These are phyloP conservation scores for Urophycis tenuis DNA, from an alignment of 2,797 vertebrate species.

Conservation along the genomic window DNA sequence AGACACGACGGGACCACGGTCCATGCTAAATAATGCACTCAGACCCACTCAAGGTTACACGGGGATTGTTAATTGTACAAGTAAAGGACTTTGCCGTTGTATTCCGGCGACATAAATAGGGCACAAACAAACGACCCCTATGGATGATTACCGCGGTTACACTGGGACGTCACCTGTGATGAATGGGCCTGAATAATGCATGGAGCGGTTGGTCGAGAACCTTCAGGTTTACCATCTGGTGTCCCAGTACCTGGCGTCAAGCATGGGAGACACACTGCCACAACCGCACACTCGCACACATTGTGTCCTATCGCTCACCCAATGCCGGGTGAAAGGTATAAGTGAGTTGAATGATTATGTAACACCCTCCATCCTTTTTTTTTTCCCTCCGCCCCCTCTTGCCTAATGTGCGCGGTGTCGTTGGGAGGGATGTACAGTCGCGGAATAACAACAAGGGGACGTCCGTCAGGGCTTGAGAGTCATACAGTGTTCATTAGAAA, in stretches of 20 bases:
- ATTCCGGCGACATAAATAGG: slow-evolving; percentile 54
- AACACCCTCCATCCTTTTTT: background rate
- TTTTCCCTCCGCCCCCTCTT: too few species aligned
- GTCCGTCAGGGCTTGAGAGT: background rate
- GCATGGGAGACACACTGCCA: background rate
- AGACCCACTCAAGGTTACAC: slow-evolving; percentile 46
- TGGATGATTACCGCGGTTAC: slow-evolving; percentile 50
- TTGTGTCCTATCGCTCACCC: background rate
- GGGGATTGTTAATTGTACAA: slow-evolving; percentile 50
- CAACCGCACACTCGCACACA: background rate
- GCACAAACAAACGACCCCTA: slow-evolving; percentile 50
- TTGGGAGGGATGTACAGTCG: background rate
- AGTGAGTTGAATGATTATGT: background rate
- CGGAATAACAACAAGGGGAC: background rate
- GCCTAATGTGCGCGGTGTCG: background rate
- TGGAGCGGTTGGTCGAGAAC: slow-evolving; percentile 52
- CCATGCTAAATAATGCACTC: slow-evolving; percentile 40
- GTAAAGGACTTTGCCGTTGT: slow-evolving; percentile 37
- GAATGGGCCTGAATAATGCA: slow-evolving; percentile 64
- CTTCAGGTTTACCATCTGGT: slow-evolving; percentile 59
- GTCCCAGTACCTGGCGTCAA: slow-evolving; percentile 23
- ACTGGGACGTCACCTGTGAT: slow-evolving; percentile 53
- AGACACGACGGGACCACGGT: slow-evolving; percentile 34
- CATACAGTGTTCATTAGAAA: background rate
- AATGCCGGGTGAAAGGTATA: background rate